A percentile compares a stretch with the other conserved stretches of the same genome.
phyloP scores from a whole-genome alignment of 2,797 vertebrate species.

The Bufotes viridis region DNA sequence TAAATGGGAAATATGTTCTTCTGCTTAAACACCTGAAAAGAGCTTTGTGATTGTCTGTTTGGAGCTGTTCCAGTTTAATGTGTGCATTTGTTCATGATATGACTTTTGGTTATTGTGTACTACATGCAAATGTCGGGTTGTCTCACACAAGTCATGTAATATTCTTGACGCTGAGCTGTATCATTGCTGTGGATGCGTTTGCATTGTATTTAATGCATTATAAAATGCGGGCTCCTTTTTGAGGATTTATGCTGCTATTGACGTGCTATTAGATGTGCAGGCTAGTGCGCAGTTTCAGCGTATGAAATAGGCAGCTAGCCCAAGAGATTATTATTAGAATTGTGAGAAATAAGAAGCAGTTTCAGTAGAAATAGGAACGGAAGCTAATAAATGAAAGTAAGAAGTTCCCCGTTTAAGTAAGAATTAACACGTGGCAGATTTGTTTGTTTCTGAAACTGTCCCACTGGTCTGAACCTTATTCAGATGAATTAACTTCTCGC shows the following conservation, averaged over 20 bases:
- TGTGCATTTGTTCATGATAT: neutral
- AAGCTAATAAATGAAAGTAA: too few species aligned
- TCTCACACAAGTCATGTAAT: neutral
- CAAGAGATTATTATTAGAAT: neutral
- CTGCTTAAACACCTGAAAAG: conserved; percentile 13
- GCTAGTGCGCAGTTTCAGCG: neutral
- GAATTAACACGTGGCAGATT: too few species aligned
- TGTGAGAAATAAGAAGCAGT: neutral
- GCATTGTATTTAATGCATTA: too few species aligned
- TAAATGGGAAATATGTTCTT: conserved; percentile 31
- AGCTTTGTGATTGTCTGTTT: conserved; percentile 6
- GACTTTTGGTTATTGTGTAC: neutral
- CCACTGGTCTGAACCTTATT: too few species aligned
- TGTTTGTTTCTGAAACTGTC: too few species aligned
- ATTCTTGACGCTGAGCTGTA: too few species aligned
- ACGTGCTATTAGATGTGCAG: neutral
- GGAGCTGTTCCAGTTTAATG: conserved; percentile 8
- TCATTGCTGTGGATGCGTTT: too few species aligned
- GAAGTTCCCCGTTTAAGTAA: too few species aligned
- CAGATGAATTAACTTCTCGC: too few species aligned
- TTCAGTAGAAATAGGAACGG: neutral
- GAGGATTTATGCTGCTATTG: neutral
- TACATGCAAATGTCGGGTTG: neutral
- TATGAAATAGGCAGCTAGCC: too few species aligned
- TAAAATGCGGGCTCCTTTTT: neutral